Evolutionary conservation across 1,140 invertebrate genomes (phyloP), one percentile per base, ranked within the genome.

Genomic region (Trachymyrmex cornetzi): DNA sequence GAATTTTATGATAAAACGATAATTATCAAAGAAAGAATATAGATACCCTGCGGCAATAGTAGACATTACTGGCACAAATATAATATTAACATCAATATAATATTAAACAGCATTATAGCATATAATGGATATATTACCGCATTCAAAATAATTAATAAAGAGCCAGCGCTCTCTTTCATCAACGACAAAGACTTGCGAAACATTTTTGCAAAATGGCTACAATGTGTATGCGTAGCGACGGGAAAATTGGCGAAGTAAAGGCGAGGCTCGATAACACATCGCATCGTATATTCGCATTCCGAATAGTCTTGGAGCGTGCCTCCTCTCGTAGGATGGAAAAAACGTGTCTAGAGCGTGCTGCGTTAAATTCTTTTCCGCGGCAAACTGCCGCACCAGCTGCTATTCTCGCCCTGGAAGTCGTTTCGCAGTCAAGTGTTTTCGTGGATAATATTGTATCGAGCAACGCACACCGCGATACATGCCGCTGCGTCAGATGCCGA

Each of bases 171-270:
- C 30, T 22, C 53, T 77, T 16, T 64, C 53, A 57, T 77, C 38
- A 44, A 24, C 19, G 63, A 7, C 2, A 57, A 53, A 55, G 22
- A 14, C 5, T 1, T 1, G 27, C 30, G 14, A 57, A 38, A 53
- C 4, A 14, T 30, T 69, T 67, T 80, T 6, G 63, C n/a, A 12
- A 69, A 80, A 55, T 55, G 63, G 19, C n/a, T 80, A 19, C 50
- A 19, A 1, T 2, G 7, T 22, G 16, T 38, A 53, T 11, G 7
- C 19, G 77, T 14, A 66, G 61, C 38, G 1, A 67, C 16, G 14
- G 30, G 48, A 69, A 80, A 80, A 80, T 80, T 80, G 63, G 77
- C n/a, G 48, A 80, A 44, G 19, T 34, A 67, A 79, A 22, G 63
- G 11, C 61, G 61, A 38, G 67, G 77, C 48, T 67, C 61, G 27